Percentiles rank a stretch among this genome's conserved stretches.
Evolutionary conservation across 1,140 invertebrate species (phyloP).

Genomic region (Drosophila jambulina): DNA sequence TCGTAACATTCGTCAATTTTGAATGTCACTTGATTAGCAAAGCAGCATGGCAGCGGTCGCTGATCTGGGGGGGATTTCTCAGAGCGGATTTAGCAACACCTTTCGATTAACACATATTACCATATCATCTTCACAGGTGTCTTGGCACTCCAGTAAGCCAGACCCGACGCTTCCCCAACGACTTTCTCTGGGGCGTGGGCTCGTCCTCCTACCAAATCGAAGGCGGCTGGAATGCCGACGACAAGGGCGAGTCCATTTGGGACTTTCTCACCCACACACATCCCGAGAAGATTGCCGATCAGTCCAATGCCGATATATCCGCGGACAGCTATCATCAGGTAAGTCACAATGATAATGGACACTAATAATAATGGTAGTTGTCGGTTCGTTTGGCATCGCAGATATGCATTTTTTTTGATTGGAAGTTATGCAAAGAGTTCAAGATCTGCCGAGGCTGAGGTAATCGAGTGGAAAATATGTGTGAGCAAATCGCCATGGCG

Average conservation of each 20-base stretch:
- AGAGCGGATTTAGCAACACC: conserved; percentile 7
- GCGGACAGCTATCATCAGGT: conserved; percentile 87
- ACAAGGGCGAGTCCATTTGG: conserved; percentile 87
- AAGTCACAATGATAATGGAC: conserved; percentile 32
- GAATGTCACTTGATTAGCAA: conserved; percentile 40
- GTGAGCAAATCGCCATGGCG: conserved; percentile 19
- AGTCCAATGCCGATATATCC: conserved; percentile 86
- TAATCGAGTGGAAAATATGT: conserved; percentile 51
- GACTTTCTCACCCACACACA: conserved; percentile 85
- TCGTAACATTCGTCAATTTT: conserved; percentile 41
- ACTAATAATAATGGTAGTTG: conserved; percentile 5
- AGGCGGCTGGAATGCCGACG: conserved; percentile 89
- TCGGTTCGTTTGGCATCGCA: conserved; percentile 20
- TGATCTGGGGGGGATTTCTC: not conserved
- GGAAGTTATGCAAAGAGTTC: conserved; percentile 54
- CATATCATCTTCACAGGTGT: conserved; percentile 48
- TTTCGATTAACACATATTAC: conserved; percentile 40
- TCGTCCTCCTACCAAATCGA: conserved; percentile 89
- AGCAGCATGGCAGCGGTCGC: not conserved
- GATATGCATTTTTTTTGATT: conserved; percentile 3
- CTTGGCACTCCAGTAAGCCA: conserved; percentile 38
- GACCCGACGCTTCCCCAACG: conserved; percentile 85
- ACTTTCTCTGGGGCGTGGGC: conserved; percentile 86
- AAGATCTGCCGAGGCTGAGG: conserved; percentile 43
- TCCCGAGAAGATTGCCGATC: conserved; percentile 86